Percentiles rank a stretch among this genome's conserved stretches.
Conservation (phyloP, 2,888 invertebrate species). For the Ernsta delagoae region DNA sequence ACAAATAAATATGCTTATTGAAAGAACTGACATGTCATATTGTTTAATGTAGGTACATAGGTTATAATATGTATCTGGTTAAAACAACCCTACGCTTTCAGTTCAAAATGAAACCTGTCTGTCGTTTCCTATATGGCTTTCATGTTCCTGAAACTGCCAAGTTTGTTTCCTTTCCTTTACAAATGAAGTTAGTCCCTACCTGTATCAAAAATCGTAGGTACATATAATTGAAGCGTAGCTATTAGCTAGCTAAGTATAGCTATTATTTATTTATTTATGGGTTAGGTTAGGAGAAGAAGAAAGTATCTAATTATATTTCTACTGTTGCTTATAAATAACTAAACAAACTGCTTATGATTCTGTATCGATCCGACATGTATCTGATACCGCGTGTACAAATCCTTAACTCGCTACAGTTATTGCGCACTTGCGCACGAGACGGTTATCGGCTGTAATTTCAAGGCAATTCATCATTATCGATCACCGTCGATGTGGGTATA, state of each 20-base stretch:
- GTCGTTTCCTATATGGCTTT: constrained; percentile 3
- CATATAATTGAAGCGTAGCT: no score
- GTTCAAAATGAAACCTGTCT: constrained; percentile 11
- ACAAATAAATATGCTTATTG: no score
- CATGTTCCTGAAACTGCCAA: constrained; percentile 6
- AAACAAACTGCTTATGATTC: not conserved
- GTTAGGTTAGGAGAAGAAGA: no score
- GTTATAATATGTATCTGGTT: not conserved
- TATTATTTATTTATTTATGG: no score
- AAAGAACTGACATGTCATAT: no score
- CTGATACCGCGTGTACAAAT: constrained; percentile 18
- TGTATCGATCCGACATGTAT: not conserved
- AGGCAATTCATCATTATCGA: constrained; percentile 35
- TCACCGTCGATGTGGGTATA: constrained; percentile 23
- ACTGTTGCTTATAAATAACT: no score
- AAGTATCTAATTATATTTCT: no score
- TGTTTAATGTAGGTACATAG: no score
- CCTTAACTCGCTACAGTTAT: constrained; percentile 23
- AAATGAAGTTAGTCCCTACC: not conserved
- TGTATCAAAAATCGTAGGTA: no score
- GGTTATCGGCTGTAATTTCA: constrained; percentile 31
- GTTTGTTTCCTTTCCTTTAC: not conserved
- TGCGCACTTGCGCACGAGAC: constrained; percentile 24
- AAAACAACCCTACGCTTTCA: constrained; percentile 4
- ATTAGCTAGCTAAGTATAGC: no score